phyloP scores from a whole-genome alignment of 2,888 invertebrate species.

The Mallateleia sp. region DNA sequence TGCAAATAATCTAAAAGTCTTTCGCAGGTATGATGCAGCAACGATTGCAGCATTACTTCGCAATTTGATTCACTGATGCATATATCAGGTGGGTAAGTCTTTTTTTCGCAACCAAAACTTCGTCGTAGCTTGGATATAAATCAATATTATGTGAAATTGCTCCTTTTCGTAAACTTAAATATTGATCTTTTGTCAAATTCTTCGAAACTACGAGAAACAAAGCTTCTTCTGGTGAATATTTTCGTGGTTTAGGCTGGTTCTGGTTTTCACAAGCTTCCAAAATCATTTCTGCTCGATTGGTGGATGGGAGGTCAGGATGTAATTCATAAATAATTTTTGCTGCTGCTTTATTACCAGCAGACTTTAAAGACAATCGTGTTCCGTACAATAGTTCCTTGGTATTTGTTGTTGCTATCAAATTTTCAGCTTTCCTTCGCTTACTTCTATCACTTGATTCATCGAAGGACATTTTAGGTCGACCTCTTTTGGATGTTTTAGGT shows the following conservation, averaged over 20 bases:
- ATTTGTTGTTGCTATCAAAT: not conserved
- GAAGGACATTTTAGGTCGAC: slow-evolving; percentile 14
- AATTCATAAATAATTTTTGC: too few species aligned
- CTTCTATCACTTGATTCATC: not conserved
- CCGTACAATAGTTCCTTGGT: not conserved
- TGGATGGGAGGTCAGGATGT: too few species aligned
- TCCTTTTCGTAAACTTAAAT: slow-evolving; percentile 15
- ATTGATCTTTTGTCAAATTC: slow-evolving; percentile 18
- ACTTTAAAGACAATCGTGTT: not conserved
- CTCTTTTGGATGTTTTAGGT: not conserved
- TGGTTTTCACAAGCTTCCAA: too few species aligned
- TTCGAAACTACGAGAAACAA: not conserved
- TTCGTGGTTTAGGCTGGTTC: not conserved
- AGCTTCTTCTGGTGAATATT: slow-evolving; percentile 22
- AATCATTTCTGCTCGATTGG: too few species aligned
- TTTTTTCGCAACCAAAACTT: not conserved
- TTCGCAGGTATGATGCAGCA: not conserved
- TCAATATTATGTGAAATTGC: not conserved
- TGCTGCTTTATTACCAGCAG: too few species aligned
- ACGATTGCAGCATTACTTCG: not conserved
- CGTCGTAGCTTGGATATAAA: slow-evolving; percentile 19
- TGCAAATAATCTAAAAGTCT: not conserved
- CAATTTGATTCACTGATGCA: not conserved
- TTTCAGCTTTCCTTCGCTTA: not conserved
- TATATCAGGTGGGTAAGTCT: slow-evolving; percentile 1